Evolutionary conservation across 1,140 invertebrate genomes (phyloP).

Genomic region (Melipona quadrifasciata): DNA sequence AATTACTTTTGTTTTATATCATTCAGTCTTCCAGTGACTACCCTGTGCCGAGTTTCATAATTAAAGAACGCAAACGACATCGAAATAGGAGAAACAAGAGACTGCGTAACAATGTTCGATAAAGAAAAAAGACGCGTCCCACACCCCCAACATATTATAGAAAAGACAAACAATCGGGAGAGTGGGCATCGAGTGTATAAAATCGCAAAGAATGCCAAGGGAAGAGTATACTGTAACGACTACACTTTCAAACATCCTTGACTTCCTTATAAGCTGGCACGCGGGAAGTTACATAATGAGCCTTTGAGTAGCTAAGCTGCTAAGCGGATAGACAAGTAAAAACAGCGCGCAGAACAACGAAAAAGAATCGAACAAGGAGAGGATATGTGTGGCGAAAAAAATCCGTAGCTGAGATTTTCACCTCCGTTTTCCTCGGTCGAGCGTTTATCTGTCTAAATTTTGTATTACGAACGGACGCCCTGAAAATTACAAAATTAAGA

Average conservation of each 20-base stretch:
- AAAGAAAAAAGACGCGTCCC: background rate
- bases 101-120: background rate
- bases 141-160: background rate
- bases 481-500: too few species aligned
- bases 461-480: too few species aligned
- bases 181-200: constrained; percentile 43
- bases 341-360: constrained; percentile 35
- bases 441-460: too few species aligned
- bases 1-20: too few species aligned
- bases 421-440: constrained; percentile 10
- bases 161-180: constrained; percentile 25
- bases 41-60: background rate
- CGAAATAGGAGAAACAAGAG: background rate
- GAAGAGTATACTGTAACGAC: constrained; percentile 63
- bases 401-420: constrained; percentile 27
- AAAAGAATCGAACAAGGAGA: constrained; percentile 11
- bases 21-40: too few species aligned
- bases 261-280: constrained; percentile 68
- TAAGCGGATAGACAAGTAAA: constrained; percentile 45
- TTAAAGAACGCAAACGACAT: background rate
- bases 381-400: background rate
- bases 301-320: constrained; percentile 53
- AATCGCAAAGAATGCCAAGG: constrained; percentile 63
- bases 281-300: constrained; percentile 68
- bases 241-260: constrained; percentile 69